Conservation (phyloP, 2,113 vertebrate genomes). For the Tichodroma muraria region DNA sequence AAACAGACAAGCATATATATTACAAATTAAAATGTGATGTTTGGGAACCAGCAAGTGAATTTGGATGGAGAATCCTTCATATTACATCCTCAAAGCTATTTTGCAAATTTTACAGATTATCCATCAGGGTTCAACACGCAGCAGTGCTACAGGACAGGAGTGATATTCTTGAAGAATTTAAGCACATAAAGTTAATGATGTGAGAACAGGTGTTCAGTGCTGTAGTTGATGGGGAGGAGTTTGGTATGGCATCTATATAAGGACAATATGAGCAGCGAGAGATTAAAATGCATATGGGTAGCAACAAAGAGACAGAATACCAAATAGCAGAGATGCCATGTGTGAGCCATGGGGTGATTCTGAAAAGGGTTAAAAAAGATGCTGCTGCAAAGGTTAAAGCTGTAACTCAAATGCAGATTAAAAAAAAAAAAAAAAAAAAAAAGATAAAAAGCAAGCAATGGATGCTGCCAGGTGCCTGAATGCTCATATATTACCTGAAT, state of each 20-base stretch:
- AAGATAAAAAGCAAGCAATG: not conserved
- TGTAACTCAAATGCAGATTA: not conserved
- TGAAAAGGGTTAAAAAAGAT: not conserved
- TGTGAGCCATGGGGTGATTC: not conserved
- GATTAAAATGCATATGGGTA: not conserved
- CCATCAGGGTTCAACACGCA: not conserved
- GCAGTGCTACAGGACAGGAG: not conserved
- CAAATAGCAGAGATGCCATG: not conserved
- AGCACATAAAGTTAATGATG: conserved; percentile 29
- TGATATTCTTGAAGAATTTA: conserved; percentile 1
- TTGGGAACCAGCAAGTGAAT: not conserved
- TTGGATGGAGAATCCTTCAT: not conserved
- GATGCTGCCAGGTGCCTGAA: not conserved
- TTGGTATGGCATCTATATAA: not conserved
- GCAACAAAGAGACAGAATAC: not conserved
- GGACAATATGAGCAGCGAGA: not conserved
- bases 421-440: not conserved
- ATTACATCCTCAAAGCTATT: not conserved
- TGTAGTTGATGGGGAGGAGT: conserved; percentile 9
- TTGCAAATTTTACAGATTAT: not conserved
- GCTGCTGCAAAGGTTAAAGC: not conserved
- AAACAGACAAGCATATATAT: not conserved
- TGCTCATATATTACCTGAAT: not conserved
- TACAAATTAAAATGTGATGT: not conserved
- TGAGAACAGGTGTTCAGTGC: conserved; percentile 37